Evolutionary conservation across 2,888 invertebrate species (phyloP), one percentile per base, ranked within the genome.

Genomic region (Priocnemis perturbator): DNA sequence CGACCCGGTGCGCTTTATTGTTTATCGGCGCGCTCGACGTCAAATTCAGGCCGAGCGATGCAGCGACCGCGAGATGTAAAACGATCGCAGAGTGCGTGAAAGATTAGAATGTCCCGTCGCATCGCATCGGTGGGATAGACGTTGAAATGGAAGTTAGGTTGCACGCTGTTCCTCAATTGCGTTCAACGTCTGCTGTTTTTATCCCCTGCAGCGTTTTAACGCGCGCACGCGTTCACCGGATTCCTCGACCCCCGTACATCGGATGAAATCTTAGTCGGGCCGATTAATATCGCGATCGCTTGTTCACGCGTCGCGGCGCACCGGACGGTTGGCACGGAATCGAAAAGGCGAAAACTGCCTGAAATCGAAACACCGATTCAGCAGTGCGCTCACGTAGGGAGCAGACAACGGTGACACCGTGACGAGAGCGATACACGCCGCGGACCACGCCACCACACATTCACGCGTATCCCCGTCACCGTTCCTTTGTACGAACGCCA

Each of bases 321-420:
- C 70, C 71, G 65, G 76, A 76, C 63, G 68, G 7, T 37, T 1
- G 37, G 11, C 1, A 11, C 14, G 4, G 37, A 1, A 37, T 37
- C 64, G 67, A 52, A 45, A 37, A 20, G 61, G 60, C 69, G 74
- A 76, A 78, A 81, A 77, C 71, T 73, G 72, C 67, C 60, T 78
- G 74, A 81, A 82, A 80, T 79, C 76, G 79, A 82, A 77, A 81
- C 77, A 65, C 19, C 61, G 67, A 79, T 78, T 85, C 78, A 70
- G 73, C 63, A 82, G 72, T 82, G 75, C 74, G 77, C 77, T 81
- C 86, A 86, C 86, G 86, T 85, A 83, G 5, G 7, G 67, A 68
- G 69, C 61, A 58, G 65, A 77, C 78, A 79, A 81, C 76, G 83
- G 23, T 77, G 82, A 80, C 79, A 80, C 78, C 76, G 82, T 77